Evolutionary conservation across 1,140 invertebrate genomes (phyloP).

Genomic region (Lasioglossum albipes): DNA sequence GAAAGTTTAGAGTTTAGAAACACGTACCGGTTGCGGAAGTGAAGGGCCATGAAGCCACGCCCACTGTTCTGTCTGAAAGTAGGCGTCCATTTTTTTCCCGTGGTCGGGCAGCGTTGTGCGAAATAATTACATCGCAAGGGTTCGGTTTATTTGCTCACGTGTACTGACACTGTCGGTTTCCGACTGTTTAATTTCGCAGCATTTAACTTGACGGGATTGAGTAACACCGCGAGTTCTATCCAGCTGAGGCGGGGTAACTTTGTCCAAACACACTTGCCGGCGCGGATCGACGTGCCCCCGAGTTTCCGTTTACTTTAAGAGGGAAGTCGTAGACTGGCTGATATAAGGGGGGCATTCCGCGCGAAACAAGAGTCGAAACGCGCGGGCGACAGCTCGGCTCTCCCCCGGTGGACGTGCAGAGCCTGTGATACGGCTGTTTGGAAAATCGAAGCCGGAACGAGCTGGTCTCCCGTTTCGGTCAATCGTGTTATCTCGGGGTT

Average conservation of each 20-base stretch:
- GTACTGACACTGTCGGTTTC: no score
- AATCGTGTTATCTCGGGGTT: background rate
- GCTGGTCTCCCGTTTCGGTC: background rate
- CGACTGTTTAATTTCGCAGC: background rate
- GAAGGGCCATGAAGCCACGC: no score
- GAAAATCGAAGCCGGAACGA: conserved; percentile 6
- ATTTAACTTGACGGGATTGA: background rate
- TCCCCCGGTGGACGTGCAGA: background rate
- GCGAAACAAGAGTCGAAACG: background rate
- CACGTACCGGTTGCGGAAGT: no score
- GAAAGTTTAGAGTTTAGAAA: no score
- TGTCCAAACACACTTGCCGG: background rate
- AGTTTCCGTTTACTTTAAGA: background rate
- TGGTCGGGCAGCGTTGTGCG: no score
- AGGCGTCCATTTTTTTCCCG: no score
- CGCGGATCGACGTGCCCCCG: background rate
- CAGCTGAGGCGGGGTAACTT: background rate
- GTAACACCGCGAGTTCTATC: background rate
- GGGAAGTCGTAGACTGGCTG: background rate
- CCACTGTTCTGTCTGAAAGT: no score
- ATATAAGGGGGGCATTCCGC: background rate
- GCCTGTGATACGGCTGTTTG: background rate
- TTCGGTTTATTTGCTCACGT: no score
- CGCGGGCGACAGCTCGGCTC: background rate
- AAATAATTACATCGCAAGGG: no score